A percentile compares a stretch with the other conserved stretches of the same genome.
Evolutionary conservation across 2,888 invertebrate species (phyloP).

Genomic region (Pyrocoelia pectoralis): DNA sequence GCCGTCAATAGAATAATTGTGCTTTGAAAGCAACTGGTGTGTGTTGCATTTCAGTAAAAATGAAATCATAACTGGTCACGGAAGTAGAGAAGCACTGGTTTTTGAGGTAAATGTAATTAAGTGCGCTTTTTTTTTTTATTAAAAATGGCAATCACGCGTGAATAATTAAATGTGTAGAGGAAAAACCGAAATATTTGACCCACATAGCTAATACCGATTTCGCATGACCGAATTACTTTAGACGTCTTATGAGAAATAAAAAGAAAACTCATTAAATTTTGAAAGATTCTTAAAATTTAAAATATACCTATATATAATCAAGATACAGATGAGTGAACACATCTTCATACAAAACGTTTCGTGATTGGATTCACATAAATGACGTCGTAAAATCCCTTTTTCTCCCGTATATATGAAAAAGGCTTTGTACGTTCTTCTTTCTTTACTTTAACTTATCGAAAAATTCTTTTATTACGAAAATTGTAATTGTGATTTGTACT

Average conservation of each 20-base stretch:
- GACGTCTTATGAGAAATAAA: background rate
- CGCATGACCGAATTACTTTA: background rate
- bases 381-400: background rate
- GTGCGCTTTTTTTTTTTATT: no score
- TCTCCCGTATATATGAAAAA: background rate
- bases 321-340: background rate
- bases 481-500: constrained; percentile 1
- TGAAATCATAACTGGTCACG: no score
- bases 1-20: no score
- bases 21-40: no score
- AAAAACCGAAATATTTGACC: no score
- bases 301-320: background rate
- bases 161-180: no score
- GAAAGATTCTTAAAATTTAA: background rate
- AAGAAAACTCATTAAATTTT: constrained; percentile 3
- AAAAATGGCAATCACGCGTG: no score
- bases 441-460: background rate
- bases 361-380: constrained; percentile 4
- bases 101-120: no score
- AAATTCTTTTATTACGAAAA: constrained; percentile 6
- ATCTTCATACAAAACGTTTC: constrained; percentile 6
- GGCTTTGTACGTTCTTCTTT: background rate
- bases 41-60: no score
- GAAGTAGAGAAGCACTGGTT: no score
- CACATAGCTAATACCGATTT: background rate